phyloP scores from a whole-genome alignment of 2,797 vertebrate genomes.

The Eulemur mongoz region DNA sequence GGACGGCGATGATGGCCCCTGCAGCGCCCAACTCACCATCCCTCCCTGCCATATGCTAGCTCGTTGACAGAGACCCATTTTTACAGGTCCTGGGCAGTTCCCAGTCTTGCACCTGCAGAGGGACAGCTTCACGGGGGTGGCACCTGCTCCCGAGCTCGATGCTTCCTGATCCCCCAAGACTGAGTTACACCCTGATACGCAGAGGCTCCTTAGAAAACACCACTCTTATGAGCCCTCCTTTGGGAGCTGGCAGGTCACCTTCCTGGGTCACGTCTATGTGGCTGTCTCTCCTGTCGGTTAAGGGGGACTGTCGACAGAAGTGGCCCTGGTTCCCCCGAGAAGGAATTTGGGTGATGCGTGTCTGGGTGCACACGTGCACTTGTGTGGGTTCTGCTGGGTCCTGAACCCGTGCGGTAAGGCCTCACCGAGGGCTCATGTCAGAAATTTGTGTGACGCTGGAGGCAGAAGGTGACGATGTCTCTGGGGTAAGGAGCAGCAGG shows the following conservation, averaged over 20 bases:
- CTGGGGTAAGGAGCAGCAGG: neutral
- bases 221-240: neutral
- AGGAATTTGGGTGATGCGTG: rapidly evolving
- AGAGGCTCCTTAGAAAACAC: neutral
- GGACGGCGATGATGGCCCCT: neutral
- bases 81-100: neutral
- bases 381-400: neutral
- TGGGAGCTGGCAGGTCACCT: neutral
- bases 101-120: neutral
- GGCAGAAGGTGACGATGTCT: neutral
- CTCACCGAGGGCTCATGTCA: rapidly evolving
- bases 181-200: rapidly evolving
- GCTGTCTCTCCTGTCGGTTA: neutral
- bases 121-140: rapidly evolving
- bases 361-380: rapidly evolving
- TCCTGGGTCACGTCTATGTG: no score
- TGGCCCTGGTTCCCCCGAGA: no score
- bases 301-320: neutral
- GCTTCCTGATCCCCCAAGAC: neutral
- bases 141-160: neutral
- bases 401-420: neutral
- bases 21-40: rapidly evolving
- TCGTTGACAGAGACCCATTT: neutral
- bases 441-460: neutral
- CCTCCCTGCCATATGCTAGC: neutral